These are phyloP conservation scores for Holcopasites calliopsidis DNA, from an alignment of 1,140 invertebrate genomes.

Conservation along the genomic window DNA sequence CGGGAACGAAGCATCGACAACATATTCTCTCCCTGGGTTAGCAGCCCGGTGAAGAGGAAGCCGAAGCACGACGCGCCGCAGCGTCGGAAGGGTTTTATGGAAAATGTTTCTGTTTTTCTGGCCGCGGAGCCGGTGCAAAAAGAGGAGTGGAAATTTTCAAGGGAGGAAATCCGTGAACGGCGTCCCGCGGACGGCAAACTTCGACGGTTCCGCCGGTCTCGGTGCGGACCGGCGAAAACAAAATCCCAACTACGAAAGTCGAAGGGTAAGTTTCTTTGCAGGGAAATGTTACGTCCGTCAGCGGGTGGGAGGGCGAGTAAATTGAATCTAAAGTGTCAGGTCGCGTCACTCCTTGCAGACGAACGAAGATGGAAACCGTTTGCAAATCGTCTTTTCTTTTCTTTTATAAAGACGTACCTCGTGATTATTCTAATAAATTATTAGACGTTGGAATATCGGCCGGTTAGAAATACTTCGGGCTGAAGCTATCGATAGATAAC, in stretches of 20 bases:
- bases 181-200: slow-evolving; percentile 55
- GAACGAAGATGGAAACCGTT: neutral
- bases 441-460: too few relatives aligned
- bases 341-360: slow-evolving; percentile 14
- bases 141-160: slow-evolving; percentile 14
- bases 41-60: neutral
- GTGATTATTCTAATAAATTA: too few relatives aligned
- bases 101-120: slow-evolving; percentile 58
- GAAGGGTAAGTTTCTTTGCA: slow-evolving; percentile 50
- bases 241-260: slow-evolving; percentile 53
- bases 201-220: slow-evolving; percentile 48
- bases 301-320: slow-evolving; percentile 32
- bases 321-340: slow-evolving; percentile 50
- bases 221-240: slow-evolving; percentile 51
- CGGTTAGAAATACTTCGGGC: slow-evolving; percentile 28
- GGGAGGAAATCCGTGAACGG: slow-evolving; percentile 49
- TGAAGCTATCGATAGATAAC: slow-evolving; percentile 21
- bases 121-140: neutral
- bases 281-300: slow-evolving; percentile 47
- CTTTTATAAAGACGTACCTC: too few relatives aligned
- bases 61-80: neutral
- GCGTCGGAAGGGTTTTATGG: slow-evolving; percentile 3
- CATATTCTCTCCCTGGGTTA: neutral
- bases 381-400: slow-evolving; percentile 4
- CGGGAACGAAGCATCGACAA: neutral